Conservation (phyloP, 2,113 vertebrate species). For the Plectropomus leopardus region DNA sequence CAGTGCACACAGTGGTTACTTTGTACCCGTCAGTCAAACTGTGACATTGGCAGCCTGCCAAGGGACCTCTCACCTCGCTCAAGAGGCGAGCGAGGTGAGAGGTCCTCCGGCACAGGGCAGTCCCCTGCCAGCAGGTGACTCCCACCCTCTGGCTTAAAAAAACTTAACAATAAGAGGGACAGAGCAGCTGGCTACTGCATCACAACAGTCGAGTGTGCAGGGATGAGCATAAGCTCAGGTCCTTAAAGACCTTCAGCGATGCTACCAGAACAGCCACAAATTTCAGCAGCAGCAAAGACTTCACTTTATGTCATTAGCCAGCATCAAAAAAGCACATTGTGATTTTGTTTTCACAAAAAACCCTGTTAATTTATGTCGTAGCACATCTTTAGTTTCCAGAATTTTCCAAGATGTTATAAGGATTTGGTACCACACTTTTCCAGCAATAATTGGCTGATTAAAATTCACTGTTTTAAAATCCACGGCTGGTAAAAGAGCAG, state of each 20-base stretch:
- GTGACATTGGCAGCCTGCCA: conserved; percentile 57
- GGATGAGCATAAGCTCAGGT: background rate
- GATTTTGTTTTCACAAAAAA: background rate
- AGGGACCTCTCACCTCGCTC: conserved; percentile 5
- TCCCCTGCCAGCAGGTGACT: conserved; percentile 48
- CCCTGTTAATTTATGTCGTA: background rate
- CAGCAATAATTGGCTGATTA: conserved; percentile 1
- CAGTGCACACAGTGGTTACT: conserved; percentile 69
- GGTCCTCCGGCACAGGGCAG: conserved; percentile 54
- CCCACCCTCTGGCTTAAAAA: conserved; percentile 15
- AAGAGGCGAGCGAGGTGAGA: conserved; percentile 64
- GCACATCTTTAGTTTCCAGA: background rate
- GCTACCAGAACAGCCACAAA: background rate
- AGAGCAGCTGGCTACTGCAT: conserved; percentile 48
- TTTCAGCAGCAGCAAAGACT: background rate
- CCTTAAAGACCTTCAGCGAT: background rate
- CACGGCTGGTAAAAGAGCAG: background rate
- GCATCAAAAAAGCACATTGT: background rate
- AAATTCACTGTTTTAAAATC: background rate
- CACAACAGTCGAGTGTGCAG: background rate
- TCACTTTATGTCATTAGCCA: background rate
- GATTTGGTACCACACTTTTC: background rate
- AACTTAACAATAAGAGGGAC: conserved; percentile 29
- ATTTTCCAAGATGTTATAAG: background rate
- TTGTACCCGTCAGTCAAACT: conserved; percentile 83